Conservation (phyloP, 2,888 invertebrate genomes). For the Podotricha telesiphe region DNA sequence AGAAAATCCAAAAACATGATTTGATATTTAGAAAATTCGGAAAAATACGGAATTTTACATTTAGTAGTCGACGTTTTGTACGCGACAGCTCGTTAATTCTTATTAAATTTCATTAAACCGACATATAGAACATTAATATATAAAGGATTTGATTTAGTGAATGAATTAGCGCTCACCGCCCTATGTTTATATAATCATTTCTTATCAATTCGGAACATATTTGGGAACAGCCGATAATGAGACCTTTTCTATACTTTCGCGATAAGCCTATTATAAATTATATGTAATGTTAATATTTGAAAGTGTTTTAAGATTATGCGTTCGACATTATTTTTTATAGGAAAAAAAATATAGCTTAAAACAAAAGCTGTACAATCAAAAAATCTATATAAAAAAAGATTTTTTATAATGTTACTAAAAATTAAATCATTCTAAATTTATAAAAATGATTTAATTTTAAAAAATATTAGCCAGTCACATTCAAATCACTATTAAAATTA, state of each 20-base stretch:
- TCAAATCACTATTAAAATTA: neutral
- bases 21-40: no score
- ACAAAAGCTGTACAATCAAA: no score
- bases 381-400: no score
- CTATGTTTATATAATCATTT: conserved; percentile 42
- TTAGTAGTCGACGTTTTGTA: no score
- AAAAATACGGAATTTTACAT: no score
- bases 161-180: conserved; percentile 28
- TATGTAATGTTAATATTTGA: conserved; percentile 1
- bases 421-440: no score
- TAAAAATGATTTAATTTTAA: no score
- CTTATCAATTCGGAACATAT: conserved; percentile 39
- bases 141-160: conserved; percentile 7
- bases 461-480: no score
- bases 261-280: conserved; percentile 41
- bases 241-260: conserved; percentile 48
- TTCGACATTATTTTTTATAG: neutral
- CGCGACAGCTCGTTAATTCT: no score
- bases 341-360: no score
- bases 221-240: conserved; percentile 47
- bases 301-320: neutral
- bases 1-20: no score
- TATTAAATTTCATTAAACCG: neutral
- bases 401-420: no score
- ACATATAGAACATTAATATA: neutral